Conservation (phyloP, 2,797 vertebrate species). For the Anguilla anguilla region DNA sequence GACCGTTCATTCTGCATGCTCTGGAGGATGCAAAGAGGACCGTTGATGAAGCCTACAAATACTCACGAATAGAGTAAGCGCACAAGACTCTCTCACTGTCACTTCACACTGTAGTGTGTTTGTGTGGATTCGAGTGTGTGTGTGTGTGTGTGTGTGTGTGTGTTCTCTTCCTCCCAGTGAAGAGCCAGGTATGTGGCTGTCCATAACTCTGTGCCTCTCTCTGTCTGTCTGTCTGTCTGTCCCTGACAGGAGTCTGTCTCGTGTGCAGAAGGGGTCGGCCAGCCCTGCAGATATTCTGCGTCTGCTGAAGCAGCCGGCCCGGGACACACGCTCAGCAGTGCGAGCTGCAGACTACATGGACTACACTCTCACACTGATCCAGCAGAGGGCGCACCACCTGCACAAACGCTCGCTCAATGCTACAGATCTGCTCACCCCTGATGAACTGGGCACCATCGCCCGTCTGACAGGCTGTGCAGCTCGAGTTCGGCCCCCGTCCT, state of each 20-base stretch:
- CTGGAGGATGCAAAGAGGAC: slow-evolving; percentile 65
- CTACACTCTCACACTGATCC: slow-evolving; percentile 78
- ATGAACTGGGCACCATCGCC: slow-evolving; percentile 70
- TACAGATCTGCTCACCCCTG: slow-evolving; percentile 78
- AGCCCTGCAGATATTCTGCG: slow-evolving; percentile 77
- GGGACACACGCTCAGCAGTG: slow-evolving; percentile 68
- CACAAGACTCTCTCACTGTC: neutral
- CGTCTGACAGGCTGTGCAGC: slow-evolving; percentile 76
- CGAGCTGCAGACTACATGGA: slow-evolving; percentile 83
- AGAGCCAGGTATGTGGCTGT: neutral
- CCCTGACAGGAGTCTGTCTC: slow-evolving; percentile 59
- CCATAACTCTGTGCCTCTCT: neutral
- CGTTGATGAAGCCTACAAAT: slow-evolving; percentile 74
- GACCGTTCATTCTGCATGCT: slow-evolving; percentile 48
- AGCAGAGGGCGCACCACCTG: slow-evolving; percentile 61
- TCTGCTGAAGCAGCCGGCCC: slow-evolving; percentile 82
- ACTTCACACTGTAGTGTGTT: neutral
- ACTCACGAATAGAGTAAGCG: slow-evolving; percentile 69
- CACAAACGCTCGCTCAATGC: slow-evolving; percentile 80
- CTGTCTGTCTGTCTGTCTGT: neutral
- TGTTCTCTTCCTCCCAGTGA: neutral
- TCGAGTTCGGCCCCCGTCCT: slow-evolving; percentile 55
- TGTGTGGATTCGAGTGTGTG: neutral
- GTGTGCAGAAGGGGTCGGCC: slow-evolving; percentile 62
- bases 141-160: neutral